Evolutionary conservation across 2,113 vertebrate species (phyloP), one percentile per base, ranked within the genome.

Genomic region (Sylvietta virens): DNA sequence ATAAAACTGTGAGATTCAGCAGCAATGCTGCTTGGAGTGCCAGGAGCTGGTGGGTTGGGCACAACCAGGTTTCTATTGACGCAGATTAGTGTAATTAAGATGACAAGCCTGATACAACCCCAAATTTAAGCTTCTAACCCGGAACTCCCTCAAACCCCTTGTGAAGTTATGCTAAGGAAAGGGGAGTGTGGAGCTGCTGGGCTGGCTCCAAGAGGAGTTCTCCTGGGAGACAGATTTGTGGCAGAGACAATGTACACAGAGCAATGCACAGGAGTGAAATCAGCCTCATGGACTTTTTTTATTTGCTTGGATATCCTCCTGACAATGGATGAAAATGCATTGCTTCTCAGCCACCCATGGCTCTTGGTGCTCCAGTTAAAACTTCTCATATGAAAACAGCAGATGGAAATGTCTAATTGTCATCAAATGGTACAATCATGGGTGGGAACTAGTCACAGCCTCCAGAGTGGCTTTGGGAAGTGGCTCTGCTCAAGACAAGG

Each of bases 1-100:
- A 95, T 85, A 87, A 91, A 96, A 79, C 23, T 9, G 60, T 74
- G 65, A 86, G 53, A 92, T 91, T 65, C 93, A 69, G 91, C 89
- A 91, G 81, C 57, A 11, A 8, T 13, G 91, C 56, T 66, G 50
- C 57, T 78, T 53, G 40, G n/a, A 92, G 70, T 73, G 86, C 78
- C 95, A 91, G 81, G 57, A 95, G 61, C 10, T 81, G 53, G 20
- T 60, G 69, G 53, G 70, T 21, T 69, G 74, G 65, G 66, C 70
- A 57, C 70, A 64, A 69, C 37, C 24, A 53, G 51, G 40, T 78
- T 89, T 81, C 61, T 92, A 18, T 23, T 86, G 95, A 93, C 2
- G 15, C 30, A 81, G 76, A 58, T 88, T 35, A 73, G 56, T 21
- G 35, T 77, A 70, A 79, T 88, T 81, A 86, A 88, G 82, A 90